Percentiles rank a stretch among this genome's conserved stretches.
Conservation (phyloP, 2,797 vertebrate species). For the Sphenodon punctatus region DNA sequence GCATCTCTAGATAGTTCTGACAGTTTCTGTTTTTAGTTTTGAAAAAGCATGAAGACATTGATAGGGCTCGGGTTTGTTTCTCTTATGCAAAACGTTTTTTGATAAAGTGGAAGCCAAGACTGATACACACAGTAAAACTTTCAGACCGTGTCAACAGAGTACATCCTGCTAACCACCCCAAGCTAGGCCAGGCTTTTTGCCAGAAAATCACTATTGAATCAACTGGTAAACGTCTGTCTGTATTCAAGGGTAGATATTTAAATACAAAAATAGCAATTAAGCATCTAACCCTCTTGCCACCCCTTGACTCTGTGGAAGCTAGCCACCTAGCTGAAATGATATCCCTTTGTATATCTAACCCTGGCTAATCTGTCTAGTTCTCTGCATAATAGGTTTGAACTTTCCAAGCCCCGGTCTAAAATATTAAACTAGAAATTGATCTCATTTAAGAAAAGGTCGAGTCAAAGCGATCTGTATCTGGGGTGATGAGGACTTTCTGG, state of each 20-base stretch:
- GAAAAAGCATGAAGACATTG: fast-evolving
- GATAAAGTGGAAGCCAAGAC: neutral
- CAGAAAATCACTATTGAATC: neutral
- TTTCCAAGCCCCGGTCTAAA: neutral
- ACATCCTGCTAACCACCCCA: neutral
- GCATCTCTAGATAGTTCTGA: neutral
- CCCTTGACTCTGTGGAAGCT: too few relatives aligned
- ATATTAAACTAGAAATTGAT: neutral
- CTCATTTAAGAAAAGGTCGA: neutral
- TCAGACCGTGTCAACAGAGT: fast-evolving
- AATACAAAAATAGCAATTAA: too few relatives aligned
- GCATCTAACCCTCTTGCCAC: too few relatives aligned
- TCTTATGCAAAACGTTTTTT: neutral
- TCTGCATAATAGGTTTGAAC: neutral
- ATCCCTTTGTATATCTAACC: neutral
- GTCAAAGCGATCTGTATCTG: neutral
- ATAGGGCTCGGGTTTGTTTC: neutral
- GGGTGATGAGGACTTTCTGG: neutral
- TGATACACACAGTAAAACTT: fast-evolving
- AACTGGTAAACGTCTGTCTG: neutral
- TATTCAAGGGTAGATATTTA: too few relatives aligned
- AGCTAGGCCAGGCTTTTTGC: neutral
- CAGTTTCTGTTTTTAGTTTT: neutral
- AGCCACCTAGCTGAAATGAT: too few relatives aligned
- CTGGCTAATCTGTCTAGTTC: neutral